Evolutionary conservation across 2,888 invertebrate species (phyloP).

Genomic region (Plagiodera versicolora): DNA sequence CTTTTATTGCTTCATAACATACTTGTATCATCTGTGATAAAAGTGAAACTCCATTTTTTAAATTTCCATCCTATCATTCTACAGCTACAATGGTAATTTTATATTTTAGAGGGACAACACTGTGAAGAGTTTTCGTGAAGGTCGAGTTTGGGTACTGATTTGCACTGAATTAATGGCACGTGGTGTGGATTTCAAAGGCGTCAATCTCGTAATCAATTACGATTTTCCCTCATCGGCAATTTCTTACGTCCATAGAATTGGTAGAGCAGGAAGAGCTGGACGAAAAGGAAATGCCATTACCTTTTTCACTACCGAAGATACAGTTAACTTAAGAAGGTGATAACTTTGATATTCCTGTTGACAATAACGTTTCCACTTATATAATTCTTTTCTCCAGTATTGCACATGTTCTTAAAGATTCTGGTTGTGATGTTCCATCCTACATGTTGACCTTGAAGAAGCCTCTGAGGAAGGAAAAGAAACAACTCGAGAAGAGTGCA

Average conservation of each 20-base stretch:
- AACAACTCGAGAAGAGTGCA: conserved; percentile 62
- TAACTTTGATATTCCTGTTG: neutral
- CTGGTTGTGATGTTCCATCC: conserved; percentile 90
- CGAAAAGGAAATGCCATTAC: conserved; percentile 86
- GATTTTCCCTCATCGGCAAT: conserved; percentile 92
- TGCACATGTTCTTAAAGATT: conserved; percentile 85
- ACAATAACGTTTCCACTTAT: too few species aligned
- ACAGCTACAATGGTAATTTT: too few species aligned
- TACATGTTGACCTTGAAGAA: conserved; percentile 83
- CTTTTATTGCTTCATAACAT: too few species aligned
- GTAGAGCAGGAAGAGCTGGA: conserved; percentile 93
- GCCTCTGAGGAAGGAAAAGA: conserved; percentile 64
- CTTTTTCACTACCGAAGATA: conserved; percentile 90
- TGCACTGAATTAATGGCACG: conserved; percentile 97
- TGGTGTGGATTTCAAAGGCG: conserved; percentile 95
- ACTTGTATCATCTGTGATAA: too few species aligned
- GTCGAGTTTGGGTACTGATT: conserved; percentile 93
- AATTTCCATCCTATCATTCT: too few species aligned
- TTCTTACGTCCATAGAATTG: conserved; percentile 85
- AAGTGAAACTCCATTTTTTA: too few species aligned
- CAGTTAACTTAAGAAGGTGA: conserved; percentile 81
- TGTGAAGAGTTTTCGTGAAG: conserved; percentile 86
- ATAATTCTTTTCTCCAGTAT: conserved; percentile 65
- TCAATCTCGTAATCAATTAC: conserved; percentile 95
- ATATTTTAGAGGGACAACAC: conserved; percentile 82